Base-by-base conservation (phyloP, 2,888 invertebrate species). In the Ctenicera cuprea region DNA sequence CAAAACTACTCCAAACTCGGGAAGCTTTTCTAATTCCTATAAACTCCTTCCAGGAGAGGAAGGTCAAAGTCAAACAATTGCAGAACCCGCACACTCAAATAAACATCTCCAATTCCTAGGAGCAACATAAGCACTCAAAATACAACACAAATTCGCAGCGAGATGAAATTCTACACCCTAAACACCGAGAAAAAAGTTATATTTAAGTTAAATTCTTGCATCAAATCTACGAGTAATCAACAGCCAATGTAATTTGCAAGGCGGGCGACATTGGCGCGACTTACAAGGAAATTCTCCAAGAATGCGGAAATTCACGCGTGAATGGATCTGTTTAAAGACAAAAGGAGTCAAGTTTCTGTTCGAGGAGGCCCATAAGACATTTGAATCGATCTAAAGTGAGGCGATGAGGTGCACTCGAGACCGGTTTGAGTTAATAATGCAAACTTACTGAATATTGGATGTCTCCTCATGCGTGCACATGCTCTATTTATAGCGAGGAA, bases 191-290 rank as follows among this genome's bases (percentile, higher is more conserved):
- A 50, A 20, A 50, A 50, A 50, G 12, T 50, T 50, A 50, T 41
- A 14, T 41, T 14, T 14, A 41, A n/a, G n/a, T 41, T 14, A 7
- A 41, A 41, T 50, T 50, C 50, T 20, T 50, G 22, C 30, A 16
- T n/a, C 57, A 57, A 57, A 57, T 33, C 57, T 57, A 18, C n/a
- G 37, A 57, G 30, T 33, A 57, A 57, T 57, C 57, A 37, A 57
- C 57, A 50, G 50, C 20, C 50, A 50, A 50, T 50, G 20, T 50
- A 50, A 50, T 50, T 50, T 20, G 18, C 22, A 50, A 45, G 14
- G 57, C 57, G 18, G 57, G 33, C 14, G 57, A 57, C 57, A 57
- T 37, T 57, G 50, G 50, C 12, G 50, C 12, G 50, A 50, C 50
- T 50, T 50, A 50, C 12, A 33, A 57, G 37, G 57, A 57, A 37